Percentiles rank a stretch among this genome's conserved stretches.
Evolutionary conservation across 2,797 vertebrate species (phyloP).

Genomic region (Miichthys miiuy): DNA sequence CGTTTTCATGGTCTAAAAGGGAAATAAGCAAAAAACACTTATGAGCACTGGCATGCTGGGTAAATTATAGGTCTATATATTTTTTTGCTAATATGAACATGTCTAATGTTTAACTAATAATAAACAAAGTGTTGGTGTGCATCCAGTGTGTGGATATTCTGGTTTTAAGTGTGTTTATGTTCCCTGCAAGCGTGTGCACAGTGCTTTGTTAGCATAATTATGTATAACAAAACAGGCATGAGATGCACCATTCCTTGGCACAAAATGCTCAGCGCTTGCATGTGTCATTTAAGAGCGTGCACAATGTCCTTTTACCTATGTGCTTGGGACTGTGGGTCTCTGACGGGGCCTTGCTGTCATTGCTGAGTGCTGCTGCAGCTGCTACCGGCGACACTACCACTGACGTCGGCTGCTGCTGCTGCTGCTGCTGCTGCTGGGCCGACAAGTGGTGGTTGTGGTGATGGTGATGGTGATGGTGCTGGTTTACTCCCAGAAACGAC

Average conservation of each 20-base stretch:
- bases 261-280: background rate
- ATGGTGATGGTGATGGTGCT: slow-evolving; percentile 89
- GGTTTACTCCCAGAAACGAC: slow-evolving; percentile 96
- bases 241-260: background rate
- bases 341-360: slow-evolving; percentile 88
- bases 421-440: slow-evolving; percentile 81
- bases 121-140: background rate
- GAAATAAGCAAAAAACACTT: slow-evolving; percentile 32
- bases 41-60: slow-evolving; percentile 14
- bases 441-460: slow-evolving; percentile 86
- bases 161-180: background rate
- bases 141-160: background rate
- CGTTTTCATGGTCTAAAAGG: slow-evolving; percentile 90
- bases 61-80: background rate
- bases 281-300: background rate
- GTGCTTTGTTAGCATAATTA: slow-evolving; percentile 15
- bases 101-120: background rate
- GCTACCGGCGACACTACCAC: slow-evolving; percentile 86
- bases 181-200: background rate
- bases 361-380: slow-evolving; percentile 84
- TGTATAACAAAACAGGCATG: background rate
- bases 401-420: slow-evolving; percentile 86
- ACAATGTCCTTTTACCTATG: slow-evolving; percentile 88
- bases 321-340: slow-evolving; percentile 92
- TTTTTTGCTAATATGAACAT: background rate